Percentiles rank a stretch among this genome's conserved stretches.
These are phyloP conservation scores for Distichodus sexfasciatus DNA, from an alignment of 2,797 vertebrate species.

Conservation along the genomic window DNA sequence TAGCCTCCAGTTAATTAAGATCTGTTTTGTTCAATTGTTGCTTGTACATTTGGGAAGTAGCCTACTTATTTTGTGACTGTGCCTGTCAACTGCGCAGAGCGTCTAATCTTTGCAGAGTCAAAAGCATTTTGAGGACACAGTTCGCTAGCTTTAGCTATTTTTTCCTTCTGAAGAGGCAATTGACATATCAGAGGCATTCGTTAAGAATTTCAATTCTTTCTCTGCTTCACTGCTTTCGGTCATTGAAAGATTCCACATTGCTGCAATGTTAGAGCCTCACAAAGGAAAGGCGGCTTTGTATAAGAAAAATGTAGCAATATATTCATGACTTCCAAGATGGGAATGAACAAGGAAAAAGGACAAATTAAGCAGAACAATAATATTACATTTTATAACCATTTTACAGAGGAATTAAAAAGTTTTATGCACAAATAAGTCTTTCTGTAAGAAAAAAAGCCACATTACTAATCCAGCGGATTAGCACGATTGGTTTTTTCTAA, in stretches of 20 bases:
- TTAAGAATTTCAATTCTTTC: not conserved
- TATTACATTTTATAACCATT: slow-evolving; percentile 53
- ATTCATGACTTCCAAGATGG: not conserved
- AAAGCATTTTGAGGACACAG: not conserved
- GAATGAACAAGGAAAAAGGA: slow-evolving; percentile 19
- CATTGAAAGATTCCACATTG: not conserved
- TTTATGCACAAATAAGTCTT: slow-evolving; percentile 62
- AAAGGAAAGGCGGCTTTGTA: slow-evolving; percentile 4
- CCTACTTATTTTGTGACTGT: not conserved
- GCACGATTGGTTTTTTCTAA: slow-evolving; percentile 73
- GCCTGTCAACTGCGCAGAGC: not conserved
- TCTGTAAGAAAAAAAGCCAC: slow-evolving; percentile 62
- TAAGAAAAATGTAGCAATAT: not conserved
- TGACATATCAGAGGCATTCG: not conserved
- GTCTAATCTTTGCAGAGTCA: not conserved
- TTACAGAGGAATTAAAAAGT: slow-evolving; percentile 66
- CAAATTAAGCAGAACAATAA: slow-evolving; percentile 46
- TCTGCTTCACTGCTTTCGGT: not conserved
- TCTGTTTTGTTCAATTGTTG: not conserved
- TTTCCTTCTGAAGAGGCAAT: slow-evolving; percentile 1
- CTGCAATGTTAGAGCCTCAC: not conserved
- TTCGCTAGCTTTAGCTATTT: not conserved
- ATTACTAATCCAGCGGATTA: slow-evolving; percentile 73
- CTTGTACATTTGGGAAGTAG: not conserved
- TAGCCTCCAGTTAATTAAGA: not conserved